Evolutionary conservation across 2,888 invertebrate genomes (phyloP), one percentile per base, ranked within the genome.

Genomic region (Cremastobaeus sp.): DNA sequence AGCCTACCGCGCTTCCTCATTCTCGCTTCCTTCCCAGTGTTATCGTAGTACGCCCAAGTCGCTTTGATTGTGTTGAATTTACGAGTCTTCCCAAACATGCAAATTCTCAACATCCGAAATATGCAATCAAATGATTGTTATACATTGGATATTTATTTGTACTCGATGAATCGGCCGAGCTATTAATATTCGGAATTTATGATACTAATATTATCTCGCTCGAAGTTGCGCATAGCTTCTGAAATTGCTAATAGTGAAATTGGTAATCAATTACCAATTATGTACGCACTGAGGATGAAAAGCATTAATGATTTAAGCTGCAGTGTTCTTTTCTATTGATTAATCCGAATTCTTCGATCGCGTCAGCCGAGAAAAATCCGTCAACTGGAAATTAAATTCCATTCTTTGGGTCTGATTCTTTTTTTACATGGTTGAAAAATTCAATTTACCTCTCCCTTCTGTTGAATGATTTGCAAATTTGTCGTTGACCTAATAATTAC

Each of bases 1-100:
- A 74, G 74, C 69, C 74, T 74, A 64, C 73, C 62, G 57, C 66
- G 48, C 57, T 68, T 66, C 57, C 68, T 73, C 74, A 52, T 74
- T 69, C 59, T 60, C 74, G 43, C 52, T 34, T 69, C 64, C 64
- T 50, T 62, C 21, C 43, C 43, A 52, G 14, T 17, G 59, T 47
- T 69, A 57, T 65, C 54, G 62, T 39, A 21, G 20, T 34, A 14
- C 52, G 57, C 37, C 41, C 48, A 47, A 68, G 68, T 64, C 68
- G 15, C 59, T 59, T 47, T 59, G 74, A 64, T 65, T 74, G 50
- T 52, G 15, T 11, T 9, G 21, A 65, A 74, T 74, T 69, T 74
- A 74, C 48, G 74, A 74, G 18, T 62, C 39, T 41, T 34, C 54
- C 8, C 15, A 45, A 50, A 62, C 45, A 41, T 43, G 35, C 52